Base-by-base conservation (phyloP, 2,113 vertebrate genomes). In the Carettochelys insculpta region DNA sequence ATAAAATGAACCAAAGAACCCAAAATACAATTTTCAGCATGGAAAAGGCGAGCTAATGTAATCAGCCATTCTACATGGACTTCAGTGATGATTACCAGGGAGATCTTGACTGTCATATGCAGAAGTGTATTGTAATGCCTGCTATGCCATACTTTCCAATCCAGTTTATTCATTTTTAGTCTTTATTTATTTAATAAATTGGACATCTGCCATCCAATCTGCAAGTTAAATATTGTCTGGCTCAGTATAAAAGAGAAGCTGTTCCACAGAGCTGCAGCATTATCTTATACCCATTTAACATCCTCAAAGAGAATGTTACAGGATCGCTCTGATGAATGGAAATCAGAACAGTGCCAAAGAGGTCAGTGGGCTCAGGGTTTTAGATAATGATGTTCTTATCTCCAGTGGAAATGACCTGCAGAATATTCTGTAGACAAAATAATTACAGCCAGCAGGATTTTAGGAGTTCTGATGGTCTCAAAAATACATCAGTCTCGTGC, bases 111-210 rank as follows among this genome's bases (percentile, higher is more conserved):
- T 91, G 34, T 58, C 48, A 48, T 68, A 51, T 82, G 65, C 27
- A 90, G 61, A 96, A 83, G 5, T 9, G 41, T 82, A 47, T 71
- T 51, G 51, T 82, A 71, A 84, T 22, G 47, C 76, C 47, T 93
- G 77, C 16, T 77, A n/a, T 51, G 68, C 80, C 43, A 61, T 92
- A 73, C 61, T 92, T 97, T 82, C 29, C 75, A 88, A 80, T 90
- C 80, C 61, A 83, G 77, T 82, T 89, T 76, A 85, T 88, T 94
- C 3, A 51, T 80, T 52, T 81, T 77, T 22, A 50, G 82, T 54
- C 76, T 29, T 80, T 82, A 73, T 65, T 50, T 61, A 52, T 86
- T 92, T 77, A 16, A 83, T 65, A 80, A 87, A 75, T 85, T 90
- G 9, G n/a, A 31, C 87, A 9, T 87, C 82, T 87, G 22, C 11